Evolutionary conservation across 2,113 vertebrate genomes (phyloP).

Genomic region (Hyaena hyaena): DNA sequence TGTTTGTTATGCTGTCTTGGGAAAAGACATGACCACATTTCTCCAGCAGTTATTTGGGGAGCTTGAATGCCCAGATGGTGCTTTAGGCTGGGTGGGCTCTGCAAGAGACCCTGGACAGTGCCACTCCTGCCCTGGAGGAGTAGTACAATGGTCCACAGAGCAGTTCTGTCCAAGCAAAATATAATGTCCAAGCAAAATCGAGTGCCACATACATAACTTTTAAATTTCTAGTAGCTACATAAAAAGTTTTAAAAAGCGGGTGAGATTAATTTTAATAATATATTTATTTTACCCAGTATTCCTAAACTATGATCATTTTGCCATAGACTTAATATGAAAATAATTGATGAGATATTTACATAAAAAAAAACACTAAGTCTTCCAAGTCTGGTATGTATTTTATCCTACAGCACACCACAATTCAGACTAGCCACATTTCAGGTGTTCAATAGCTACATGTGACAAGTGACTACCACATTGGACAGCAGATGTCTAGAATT

Average conservation of each 20-base stretch:
- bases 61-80: background rate
- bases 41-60: background rate
- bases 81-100: background rate
- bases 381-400: background rate
- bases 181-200: background rate
- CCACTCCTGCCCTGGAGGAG: background rate
- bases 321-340: background rate
- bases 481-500: background rate
- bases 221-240: background rate
- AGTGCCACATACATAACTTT: background rate
- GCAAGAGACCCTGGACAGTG: background rate
- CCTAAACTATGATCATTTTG: slow-evolving; percentile 12
- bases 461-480: background rate
- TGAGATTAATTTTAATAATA: background rate
- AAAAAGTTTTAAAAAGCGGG: background rate
- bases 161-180: background rate
- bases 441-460: background rate
- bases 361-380: background rate
- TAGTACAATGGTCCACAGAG: background rate
- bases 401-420: rapidly evolving
- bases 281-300: background rate
- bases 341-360: background rate
- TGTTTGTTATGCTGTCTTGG: background rate
- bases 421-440: background rate
- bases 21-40: background rate